A percentile compares a stretch with the other conserved stretches of the same genome.
Evolutionary conservation across 1,140 invertebrate genomes (phyloP).

Genomic region (Asbolus verrucosus): DNA sequence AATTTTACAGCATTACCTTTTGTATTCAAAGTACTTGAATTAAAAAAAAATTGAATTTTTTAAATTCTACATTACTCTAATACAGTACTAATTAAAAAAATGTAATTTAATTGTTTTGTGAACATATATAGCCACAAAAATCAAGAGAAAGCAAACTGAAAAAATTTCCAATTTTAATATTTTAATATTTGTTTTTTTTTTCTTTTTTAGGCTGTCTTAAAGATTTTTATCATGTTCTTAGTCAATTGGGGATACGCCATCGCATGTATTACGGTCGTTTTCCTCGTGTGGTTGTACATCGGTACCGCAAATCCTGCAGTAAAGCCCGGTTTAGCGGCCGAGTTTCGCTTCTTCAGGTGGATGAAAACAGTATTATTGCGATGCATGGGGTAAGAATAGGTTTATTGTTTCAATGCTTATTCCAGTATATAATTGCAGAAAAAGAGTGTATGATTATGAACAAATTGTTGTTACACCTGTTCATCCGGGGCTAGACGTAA

Average conservation of each 20-base stretch:
- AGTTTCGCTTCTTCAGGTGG: constrained; percentile 90
- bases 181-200: too few relatives aligned
- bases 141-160: too few relatives aligned
- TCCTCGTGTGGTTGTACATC: constrained; percentile 93
- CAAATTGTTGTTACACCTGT: constrained; percentile 91
- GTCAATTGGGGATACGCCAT: constrained; percentile 94
- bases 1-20: too few relatives aligned
- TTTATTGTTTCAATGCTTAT: constrained; percentile 7
- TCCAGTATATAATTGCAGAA: constrained; percentile 66
- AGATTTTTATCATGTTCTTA: constrained; percentile 91
- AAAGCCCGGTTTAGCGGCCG: constrained; percentile 88
- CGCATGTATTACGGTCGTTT: constrained; percentile 81
- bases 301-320: constrained; percentile 94
- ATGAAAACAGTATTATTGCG: constrained; percentile 79
- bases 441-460: constrained; percentile 84
- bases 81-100: too few relatives aligned
- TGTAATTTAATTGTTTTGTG: too few relatives aligned
- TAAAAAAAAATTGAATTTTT: too few relatives aligned
- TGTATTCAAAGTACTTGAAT: too few relatives aligned
- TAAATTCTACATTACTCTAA: too few relatives aligned
- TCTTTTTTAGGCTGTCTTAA: constrained; percentile 79
- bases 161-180: too few relatives aligned
- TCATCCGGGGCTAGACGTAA: constrained; percentile 83
- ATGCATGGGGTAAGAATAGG: constrained; percentile 79
- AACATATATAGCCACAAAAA: too few relatives aligned